Percentiles rank a stretch among this genome's conserved stretches.
These are phyloP conservation scores for Poecilia wingei DNA, from an alignment of 2,797 vertebrate species.

Conservation along the genomic window DNA sequence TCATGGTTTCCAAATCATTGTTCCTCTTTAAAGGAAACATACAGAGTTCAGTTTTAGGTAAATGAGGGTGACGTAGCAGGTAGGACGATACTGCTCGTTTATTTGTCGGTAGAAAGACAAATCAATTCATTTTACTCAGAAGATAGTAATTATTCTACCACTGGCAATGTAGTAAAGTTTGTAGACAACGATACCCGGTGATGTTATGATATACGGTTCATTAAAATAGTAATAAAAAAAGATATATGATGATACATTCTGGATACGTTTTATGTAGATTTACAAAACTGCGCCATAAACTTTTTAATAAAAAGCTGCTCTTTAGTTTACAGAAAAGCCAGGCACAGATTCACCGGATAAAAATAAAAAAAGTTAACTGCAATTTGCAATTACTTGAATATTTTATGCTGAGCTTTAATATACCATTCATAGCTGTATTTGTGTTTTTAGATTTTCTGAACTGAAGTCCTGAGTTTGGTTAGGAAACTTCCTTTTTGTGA, in stretches of 20 bases:
- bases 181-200: background rate
- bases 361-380: background rate
- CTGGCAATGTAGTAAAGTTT: background rate
- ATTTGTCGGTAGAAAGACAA: background rate
- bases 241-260: background rate
- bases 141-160: background rate
- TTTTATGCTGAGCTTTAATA: background rate
- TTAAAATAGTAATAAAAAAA: background rate
- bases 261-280: background rate
- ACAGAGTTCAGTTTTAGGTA: slow-evolving; percentile 1
- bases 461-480: background rate
- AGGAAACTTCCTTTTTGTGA: background rate
- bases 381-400: background rate
- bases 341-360: background rate
- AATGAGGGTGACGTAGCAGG: background rate
- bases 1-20: background rate
- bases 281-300: background rate
- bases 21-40: background rate
- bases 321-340: background rate
- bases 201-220: background rate
- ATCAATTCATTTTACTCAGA: background rate
- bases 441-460: background rate
- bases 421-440: too few species aligned
- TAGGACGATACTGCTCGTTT: background rate
- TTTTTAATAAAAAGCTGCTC: background rate